These are phyloP conservation scores for Diglossa cyanea DNA, from an alignment of 2,797 vertebrate genomes.

Conservation along the genomic window DNA sequence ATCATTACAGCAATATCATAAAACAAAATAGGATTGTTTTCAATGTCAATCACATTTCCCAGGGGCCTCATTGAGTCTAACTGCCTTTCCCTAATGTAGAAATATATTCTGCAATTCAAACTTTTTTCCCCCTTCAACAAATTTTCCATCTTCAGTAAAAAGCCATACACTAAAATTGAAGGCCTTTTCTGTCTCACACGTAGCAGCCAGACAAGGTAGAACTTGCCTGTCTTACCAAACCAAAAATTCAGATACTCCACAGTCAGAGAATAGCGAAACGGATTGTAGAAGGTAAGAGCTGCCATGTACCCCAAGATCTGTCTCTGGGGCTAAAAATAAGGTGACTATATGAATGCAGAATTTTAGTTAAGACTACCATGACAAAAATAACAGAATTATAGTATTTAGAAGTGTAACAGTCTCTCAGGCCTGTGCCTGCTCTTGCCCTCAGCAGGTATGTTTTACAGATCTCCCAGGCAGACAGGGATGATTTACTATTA, in stretches of 20 bases:
- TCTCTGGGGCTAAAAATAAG: background rate
- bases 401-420: background rate
- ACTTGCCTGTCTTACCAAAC: background rate
- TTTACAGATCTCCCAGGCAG: background rate
- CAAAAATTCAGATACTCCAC: background rate
- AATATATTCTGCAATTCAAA: conserved; percentile 9
- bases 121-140: background rate
- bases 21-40: conserved; percentile 19
- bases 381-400: background rate
- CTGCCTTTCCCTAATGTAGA: background rate
- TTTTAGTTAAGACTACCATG: background rate
- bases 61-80: background rate
- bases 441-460: background rate
- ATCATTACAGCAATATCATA: conserved; percentile 53
- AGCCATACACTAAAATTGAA: background rate
- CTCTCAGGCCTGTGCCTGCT: background rate
- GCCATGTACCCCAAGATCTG: background rate
- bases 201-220: background rate
- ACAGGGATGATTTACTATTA: conserved; percentile 3
- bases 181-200: background rate
- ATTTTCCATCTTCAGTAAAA: conserved; percentile 21
- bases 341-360: background rate
- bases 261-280: background rate
- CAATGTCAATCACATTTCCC: conserved; percentile 15
- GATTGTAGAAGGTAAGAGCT: background rate